A percentile compares a stretch with the other conserved stretches of the same genome.
phyloP scores from a whole-genome alignment of 1,140 invertebrate genomes.

The Planococcus citri region DNA sequence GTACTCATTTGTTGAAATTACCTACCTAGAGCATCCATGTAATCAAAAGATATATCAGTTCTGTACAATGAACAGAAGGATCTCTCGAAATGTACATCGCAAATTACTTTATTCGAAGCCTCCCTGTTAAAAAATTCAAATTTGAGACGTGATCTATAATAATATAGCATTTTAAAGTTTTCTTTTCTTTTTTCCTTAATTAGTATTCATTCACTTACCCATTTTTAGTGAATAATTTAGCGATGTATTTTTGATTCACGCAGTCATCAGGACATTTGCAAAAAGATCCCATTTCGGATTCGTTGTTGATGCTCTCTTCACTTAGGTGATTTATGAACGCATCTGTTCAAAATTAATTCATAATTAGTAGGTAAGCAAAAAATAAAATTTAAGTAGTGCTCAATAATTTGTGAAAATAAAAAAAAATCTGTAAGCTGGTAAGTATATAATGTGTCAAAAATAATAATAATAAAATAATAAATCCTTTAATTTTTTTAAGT shows the following conservation, averaged over 20 bases:
- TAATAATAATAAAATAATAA: no score
- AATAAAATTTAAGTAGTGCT: neutral
- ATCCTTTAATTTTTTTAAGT: no score
- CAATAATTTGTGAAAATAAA: no score
- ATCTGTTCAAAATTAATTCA: constrained; percentile 21
- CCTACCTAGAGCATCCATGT: constrained; percentile 29
- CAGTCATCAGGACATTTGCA: constrained; percentile 29
- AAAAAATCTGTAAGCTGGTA: no score
- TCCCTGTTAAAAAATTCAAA: no score
- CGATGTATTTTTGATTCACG: constrained; percentile 27
- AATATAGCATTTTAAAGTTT: no score
- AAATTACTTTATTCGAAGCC: neutral
- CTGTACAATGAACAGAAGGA: constrained; percentile 27
- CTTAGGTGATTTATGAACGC: constrained; percentile 7
- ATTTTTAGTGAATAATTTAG: constrained; percentile 37
- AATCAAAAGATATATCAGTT: constrained; percentile 29
- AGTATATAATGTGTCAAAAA: no score
- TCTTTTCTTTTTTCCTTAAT: no score
- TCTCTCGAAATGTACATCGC: constrained; percentile 28
- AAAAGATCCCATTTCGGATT: constrained; percentile 21
- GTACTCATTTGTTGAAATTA: no score
- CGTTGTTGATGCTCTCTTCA: constrained; percentile 1
- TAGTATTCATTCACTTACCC: constrained; percentile 20
- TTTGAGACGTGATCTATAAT: no score
- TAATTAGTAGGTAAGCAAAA: neutral